Conservation (phyloP, 2,113 vertebrate species). For the Marmota flaviventris region DNA sequence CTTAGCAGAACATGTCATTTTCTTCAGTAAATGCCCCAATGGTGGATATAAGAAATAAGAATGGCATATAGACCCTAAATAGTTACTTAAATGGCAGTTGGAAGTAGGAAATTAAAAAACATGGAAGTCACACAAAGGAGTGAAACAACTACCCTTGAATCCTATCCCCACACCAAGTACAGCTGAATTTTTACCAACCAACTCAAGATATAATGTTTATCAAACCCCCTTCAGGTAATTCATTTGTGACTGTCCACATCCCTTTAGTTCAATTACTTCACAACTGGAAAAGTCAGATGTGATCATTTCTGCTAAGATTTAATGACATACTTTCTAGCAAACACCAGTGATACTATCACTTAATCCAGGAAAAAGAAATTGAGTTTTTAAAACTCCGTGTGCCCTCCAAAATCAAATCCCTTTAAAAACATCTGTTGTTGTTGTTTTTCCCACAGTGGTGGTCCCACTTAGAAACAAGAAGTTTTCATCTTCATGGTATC, state of each 20-base stretch:
- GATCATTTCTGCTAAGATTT: conserved; percentile 47
- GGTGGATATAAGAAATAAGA: neutral
- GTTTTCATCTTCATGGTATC: conserved; percentile 76
- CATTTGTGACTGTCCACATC: neutral
- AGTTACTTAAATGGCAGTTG: conserved; percentile 13
- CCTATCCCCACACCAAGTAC: neutral
- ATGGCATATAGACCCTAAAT: neutral
- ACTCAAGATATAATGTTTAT: conserved; percentile 8
- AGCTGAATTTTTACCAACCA: neutral
- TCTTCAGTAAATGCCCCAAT: conserved; percentile 5
- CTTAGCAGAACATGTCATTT: conserved; percentile 18
- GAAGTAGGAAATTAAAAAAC: conserved; percentile 6
- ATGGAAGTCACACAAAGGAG: neutral
- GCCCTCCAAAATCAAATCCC: neutral
- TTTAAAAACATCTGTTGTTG: conserved; percentile 10
- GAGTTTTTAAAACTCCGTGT: conserved; percentile 48
- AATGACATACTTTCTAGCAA: conserved; percentile 53
- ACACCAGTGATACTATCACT: neutral
- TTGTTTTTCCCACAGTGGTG: conserved; percentile 24
- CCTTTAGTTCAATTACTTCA: neutral
- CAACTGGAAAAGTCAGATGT: conserved; percentile 6
- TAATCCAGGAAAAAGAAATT: neutral
- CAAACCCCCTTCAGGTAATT: conserved; percentile 41
- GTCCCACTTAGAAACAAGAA: conserved; percentile 48
- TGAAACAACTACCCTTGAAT: neutral